Percentiles rank a stretch among this genome's conserved stretches.
These are phyloP conservation scores for Callosobruchus maculatus DNA, from an alignment of 2,888 invertebrate species.

Conservation along the genomic window DNA sequence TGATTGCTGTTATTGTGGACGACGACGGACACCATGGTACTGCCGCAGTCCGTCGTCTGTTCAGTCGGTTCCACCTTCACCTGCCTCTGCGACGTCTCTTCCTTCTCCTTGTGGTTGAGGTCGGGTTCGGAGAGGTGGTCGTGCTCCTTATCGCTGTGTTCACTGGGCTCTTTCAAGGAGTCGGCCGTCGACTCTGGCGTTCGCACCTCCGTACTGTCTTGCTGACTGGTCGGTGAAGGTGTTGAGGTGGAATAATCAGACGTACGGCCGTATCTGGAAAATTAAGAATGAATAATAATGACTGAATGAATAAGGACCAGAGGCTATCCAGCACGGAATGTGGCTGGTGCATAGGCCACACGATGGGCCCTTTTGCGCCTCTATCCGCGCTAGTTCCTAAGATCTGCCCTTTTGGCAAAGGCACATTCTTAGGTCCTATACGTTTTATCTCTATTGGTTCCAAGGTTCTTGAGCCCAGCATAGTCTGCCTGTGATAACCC, in stretches of 20 bases:
- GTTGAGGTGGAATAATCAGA: neutral
- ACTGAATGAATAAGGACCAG: no score
- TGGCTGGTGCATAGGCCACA: no score
- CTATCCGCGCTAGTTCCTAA: no score
- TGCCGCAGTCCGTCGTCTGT: neutral
- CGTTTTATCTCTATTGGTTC: no score
- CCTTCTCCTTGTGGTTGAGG: neutral
- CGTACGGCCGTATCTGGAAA: neutral
- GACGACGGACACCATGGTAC: conserved; percentile 4
- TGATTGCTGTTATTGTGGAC: conserved; percentile 12
- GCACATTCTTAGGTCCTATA: no score
- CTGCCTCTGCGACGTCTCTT: neutral
- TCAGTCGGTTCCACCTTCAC: neutral
- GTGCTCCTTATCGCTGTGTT: neutral
- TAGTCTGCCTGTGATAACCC: no score
- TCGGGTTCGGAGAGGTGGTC: no score
- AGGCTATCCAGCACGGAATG: no score
- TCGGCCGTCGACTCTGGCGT: neutral
- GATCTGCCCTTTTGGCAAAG: no score
- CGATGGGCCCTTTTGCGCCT: no score
- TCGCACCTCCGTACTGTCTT: neutral
- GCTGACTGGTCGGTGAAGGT: neutral
- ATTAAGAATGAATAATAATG: neutral
- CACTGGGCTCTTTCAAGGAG: neutral
- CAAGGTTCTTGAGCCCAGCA: no score